A percentile compares a stretch with the other conserved stretches of the same genome.
These are phyloP conservation scores for Psylliodes chrysocephalus DNA, from an alignment of 2,888 invertebrate genomes.

Conservation along the genomic window DNA sequence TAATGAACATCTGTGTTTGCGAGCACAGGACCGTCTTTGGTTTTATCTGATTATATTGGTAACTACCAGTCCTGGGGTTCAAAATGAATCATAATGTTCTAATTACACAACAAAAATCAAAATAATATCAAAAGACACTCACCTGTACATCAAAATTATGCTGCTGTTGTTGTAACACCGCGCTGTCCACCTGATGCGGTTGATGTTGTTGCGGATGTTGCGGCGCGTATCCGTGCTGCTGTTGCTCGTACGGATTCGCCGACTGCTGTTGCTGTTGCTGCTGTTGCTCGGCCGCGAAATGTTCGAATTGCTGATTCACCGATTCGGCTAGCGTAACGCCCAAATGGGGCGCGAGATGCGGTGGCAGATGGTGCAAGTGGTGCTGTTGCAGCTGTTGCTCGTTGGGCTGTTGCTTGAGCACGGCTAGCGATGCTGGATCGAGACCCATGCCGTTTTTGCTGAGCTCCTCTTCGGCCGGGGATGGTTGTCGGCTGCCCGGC, in stretches of 20 bases:
- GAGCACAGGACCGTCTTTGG: too few relatives aligned
- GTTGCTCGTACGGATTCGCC: constrained; percentile 61
- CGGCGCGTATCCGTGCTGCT: constrained; percentile 57
- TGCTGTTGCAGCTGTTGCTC: constrained; percentile 63
- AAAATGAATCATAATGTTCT: too few relatives aligned
- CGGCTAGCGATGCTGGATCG: constrained; percentile 64
- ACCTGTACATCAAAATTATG: constrained; percentile 86
- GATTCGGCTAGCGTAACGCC: constrained; percentile 64
- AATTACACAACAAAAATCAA: too few relatives aligned
- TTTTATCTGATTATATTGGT: too few relatives aligned
- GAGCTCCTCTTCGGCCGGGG: constrained; percentile 87
- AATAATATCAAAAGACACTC: constrained; percentile 53
- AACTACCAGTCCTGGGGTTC: too few relatives aligned
- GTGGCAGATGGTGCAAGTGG: constrained; percentile 56
- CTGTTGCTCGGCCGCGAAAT: constrained; percentile 59
- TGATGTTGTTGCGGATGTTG: constrained; percentile 61
- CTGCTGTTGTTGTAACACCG: constrained; percentile 68
- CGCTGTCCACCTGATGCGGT: constrained; percentile 63
- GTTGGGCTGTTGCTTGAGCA: constrained; percentile 65
- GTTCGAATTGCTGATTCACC: constrained; percentile 64
- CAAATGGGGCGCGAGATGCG: constrained; percentile 66
- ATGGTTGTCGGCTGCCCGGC: constrained; percentile 90
- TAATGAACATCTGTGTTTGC: too few relatives aligned
- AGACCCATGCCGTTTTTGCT: constrained; percentile 67
- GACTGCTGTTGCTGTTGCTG: constrained; percentile 52